A percentile compares a stretch with the other conserved stretches of the same genome.
phyloP scores from a whole-genome alignment of 2,888 invertebrate species.

The Pyralis farinalis region DNA sequence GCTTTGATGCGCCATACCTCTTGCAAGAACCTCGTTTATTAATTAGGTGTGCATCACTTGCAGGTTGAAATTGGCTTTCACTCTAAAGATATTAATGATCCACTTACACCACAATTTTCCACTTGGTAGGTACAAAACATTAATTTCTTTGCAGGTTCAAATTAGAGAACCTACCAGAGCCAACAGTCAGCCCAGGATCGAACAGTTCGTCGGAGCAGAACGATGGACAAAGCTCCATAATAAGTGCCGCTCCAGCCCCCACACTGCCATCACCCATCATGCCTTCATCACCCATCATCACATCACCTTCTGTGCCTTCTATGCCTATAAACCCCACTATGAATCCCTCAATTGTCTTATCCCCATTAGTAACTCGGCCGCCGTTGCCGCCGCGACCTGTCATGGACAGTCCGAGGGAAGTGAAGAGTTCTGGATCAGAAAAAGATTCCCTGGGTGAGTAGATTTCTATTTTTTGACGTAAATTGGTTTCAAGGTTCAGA shows the following conservation, averaged over 20 bases:
- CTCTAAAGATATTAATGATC: too few species aligned
- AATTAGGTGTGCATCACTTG: too few species aligned
- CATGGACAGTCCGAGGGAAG: constrained; percentile 52
- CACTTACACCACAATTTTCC: too few species aligned
- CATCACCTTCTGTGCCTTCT: constrained; percentile 20
- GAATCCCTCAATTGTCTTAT: constrained; percentile 40
- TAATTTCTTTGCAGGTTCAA: constrained; percentile 66
- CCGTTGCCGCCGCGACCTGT: constrained; percentile 56
- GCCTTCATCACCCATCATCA: constrained; percentile 29
- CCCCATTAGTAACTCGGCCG: constrained; percentile 52
- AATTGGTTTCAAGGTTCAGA: too few species aligned
- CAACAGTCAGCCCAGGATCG: constrained; percentile 71
- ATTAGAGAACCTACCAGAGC: constrained; percentile 58
- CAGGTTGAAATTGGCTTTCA: too few species aligned
- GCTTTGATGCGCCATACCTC: too few species aligned
- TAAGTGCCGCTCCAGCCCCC: constrained; percentile 45
- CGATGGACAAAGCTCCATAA: constrained; percentile 68
- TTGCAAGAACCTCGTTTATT: too few species aligned
- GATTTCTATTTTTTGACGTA: too few species aligned
- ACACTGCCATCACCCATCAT: constrained; percentile 28
- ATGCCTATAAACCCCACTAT: constrained; percentile 21
- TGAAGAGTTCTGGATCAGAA: constrained; percentile 48
- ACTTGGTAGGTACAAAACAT: too few species aligned
- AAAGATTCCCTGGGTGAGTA: constrained; percentile 53
- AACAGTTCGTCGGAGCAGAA: constrained; percentile 74